Evolutionary conservation across 1,140 invertebrate species (phyloP), one percentile per base, ranked within the genome.

Genomic region (Chelonus insularis): DNA sequence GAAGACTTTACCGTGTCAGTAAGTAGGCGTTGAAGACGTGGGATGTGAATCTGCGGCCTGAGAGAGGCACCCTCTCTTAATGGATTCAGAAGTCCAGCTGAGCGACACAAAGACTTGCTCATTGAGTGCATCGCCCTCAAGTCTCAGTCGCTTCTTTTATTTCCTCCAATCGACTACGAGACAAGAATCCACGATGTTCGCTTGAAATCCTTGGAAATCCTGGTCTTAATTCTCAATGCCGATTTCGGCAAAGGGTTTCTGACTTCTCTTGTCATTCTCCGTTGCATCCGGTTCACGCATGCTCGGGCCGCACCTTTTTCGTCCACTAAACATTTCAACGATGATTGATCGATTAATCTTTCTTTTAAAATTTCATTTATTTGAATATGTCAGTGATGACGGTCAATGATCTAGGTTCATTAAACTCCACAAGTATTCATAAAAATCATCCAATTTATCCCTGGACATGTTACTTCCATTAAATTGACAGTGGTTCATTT

Each of bases 31-130:
- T 34, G 12, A 32, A 32, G 32, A 32, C 12, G 50, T 52, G 41
- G 41, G 41, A 43, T 43, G 41, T 43, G 18, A 43, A 43, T 43
- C 41, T 43, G 50, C 25, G 29, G 50, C n/a, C 32, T 32, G 50
- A 12, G 18, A 36, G 57, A 48, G 43, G 43, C 43, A 47, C 57
- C 25, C 47, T 43, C 58, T 21, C 25, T 32, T 60, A 60, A 60
- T 60, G 58, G 58, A 60, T 60, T 60, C 58, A 60, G 58, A 41
- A 60, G 50, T 45, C 50, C 50, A 60, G 58, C 58, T 55, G 58
- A 60, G 50, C 57, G 47, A 50, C 58, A 60, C 58, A 60, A 60
- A 60, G 58, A 52, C 58, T 52, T 36, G 58, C 41, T 60, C 50
- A 54, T 45, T 51, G 58, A 52, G 58, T 60, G 58, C 58, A 60